Evolutionary conservation across 2,113 vertebrate genomes (phyloP).

Genomic region (Furnarius figulus): DNA sequence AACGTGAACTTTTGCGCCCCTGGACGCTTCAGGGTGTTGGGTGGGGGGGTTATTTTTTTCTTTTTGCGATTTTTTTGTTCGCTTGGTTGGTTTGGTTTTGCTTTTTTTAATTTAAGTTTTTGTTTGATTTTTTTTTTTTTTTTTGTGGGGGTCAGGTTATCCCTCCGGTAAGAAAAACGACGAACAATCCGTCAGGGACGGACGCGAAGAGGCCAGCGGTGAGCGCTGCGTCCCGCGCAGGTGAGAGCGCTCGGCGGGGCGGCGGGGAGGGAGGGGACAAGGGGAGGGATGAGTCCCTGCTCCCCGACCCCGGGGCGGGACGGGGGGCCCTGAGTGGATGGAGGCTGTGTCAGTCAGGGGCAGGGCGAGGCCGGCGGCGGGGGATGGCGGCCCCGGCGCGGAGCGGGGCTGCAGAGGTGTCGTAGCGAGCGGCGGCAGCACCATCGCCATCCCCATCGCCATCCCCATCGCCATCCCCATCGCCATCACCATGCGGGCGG

Average conservation of each 20-base stretch:
- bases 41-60: no score
- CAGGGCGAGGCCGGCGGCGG: neutral
- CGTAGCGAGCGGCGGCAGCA: no score
- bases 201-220: accelerated
- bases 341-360: neutral
- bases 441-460: no score
- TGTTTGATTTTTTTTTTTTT: no score
- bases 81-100: neutral
- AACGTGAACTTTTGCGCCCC: neutral
- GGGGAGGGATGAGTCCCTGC: neutral
- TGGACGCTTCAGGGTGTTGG: accelerated
- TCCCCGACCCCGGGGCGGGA: neutral
- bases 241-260: accelerated
- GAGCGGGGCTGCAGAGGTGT: no score
- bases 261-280: neutral
- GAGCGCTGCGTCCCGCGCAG: accelerated
- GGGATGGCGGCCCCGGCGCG: neutral
- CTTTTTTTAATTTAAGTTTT: no score
- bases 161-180: neutral
- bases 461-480: no score
- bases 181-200: accelerated
- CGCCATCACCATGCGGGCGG: neutral
- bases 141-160: no score
- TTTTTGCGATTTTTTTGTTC: no score
- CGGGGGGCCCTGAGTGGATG: conserved; percentile 6